Base-by-base conservation (phyloP, 2,888 invertebrate species). In the Athalia rosae region DNA sequence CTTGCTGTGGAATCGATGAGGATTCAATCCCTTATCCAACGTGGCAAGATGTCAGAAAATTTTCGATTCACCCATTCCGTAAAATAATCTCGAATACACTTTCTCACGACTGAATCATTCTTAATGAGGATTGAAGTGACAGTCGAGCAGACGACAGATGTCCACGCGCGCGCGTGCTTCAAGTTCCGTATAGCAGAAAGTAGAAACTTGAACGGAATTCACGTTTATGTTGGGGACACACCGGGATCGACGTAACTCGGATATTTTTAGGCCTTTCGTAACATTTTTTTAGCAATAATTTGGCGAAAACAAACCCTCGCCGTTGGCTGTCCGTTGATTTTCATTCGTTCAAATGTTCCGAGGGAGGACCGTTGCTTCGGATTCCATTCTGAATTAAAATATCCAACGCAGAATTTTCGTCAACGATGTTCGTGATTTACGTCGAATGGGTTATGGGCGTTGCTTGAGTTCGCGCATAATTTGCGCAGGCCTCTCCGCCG, bases 401-500 rank as follows among this genome's bases (percentile, higher is more conserved):
- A 28, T 28, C 28, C 28, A 28, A 28, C 28, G 28, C 28, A 28
- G 28, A 28, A 28, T 28, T 28, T 28, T 28, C 28, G n/a, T 53
- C n/a, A 4, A 9, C n/a, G 0, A 53, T n/a, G 7, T 9, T 11
- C n/a, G 9, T n/a, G 53, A 53, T 11, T n/a, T 11, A 53, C 53
- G 53, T 53, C 53, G 53, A 53, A 53, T n/a, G n/a, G 53, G n/a
- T 11, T 53, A 53, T 61, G 28, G 28, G 13, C 61, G 61, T 61
- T 13, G 28, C 11, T 6, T 9, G 41, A 74, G 47, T 62, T 58
- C 7, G 62, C 62, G 59, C 61, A 61, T 74, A 61, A 47, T 61
- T 61, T 74, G 74, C 74, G 74, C 74, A 74, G 50, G 58, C 73
- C 28, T 45, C 47, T 59, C 59, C 74, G 50, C 74, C 74, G 61